phyloP scores from a whole-genome alignment of 2,888 invertebrate species.

The Andricus curvator region DNA sequence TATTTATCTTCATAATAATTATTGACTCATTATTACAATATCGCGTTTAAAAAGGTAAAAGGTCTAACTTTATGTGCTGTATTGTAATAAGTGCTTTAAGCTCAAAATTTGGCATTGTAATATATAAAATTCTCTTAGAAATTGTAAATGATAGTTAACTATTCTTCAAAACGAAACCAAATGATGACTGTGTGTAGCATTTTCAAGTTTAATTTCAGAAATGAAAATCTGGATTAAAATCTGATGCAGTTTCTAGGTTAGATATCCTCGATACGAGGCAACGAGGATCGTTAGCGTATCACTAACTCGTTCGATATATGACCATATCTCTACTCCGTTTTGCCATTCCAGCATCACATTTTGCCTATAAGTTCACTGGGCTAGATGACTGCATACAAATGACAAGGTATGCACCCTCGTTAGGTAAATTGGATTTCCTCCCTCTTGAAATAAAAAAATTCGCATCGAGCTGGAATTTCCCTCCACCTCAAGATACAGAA shows the following conservation, averaged over 20 bases:
- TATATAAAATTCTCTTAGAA: too few relatives aligned
- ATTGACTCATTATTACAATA: too few relatives aligned
- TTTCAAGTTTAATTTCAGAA: too few relatives aligned
- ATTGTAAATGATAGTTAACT: too few relatives aligned
- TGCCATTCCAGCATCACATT: conserved; percentile 52
- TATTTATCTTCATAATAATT: too few relatives aligned
- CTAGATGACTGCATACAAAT: conserved; percentile 66
- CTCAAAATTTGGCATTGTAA: too few relatives aligned
- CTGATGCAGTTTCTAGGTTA: conserved; percentile 58
- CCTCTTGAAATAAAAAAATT: conserved; percentile 23
- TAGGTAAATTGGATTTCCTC: conserved; percentile 59
- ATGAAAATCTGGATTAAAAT: conserved; percentile 31
- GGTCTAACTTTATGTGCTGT: too few relatives aligned
- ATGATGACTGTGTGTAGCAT: too few relatives aligned
- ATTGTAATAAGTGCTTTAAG: too few relatives aligned
- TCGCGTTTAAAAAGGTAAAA: too few relatives aligned
- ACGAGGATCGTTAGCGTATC: conserved; percentile 72
- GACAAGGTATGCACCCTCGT: conserved; percentile 68
- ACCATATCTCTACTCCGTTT: conserved; percentile 56
- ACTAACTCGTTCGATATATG: conserved; percentile 70
- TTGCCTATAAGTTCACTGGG: conserved; percentile 68
- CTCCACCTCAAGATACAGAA: conserved; percentile 17
- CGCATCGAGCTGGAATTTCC: conserved; percentile 20
- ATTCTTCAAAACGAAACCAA: too few relatives aligned
- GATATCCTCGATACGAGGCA: conserved; percentile 53